Evolutionary conservation across 1,140 invertebrate genomes (phyloP).

Genomic region (Drosophila arizonae): DNA sequence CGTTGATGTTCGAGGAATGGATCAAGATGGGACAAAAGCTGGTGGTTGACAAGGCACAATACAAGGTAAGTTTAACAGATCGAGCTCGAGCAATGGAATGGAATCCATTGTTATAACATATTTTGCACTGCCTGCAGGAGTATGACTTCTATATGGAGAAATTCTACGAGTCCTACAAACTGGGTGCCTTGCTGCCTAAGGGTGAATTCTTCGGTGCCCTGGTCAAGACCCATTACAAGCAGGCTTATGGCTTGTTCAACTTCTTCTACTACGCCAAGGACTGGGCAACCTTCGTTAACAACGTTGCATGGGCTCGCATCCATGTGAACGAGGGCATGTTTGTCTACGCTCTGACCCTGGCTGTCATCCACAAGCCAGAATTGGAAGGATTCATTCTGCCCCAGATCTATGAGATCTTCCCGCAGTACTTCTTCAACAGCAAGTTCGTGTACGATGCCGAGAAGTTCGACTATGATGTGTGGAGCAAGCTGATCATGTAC

Average conservation of each 20-base stretch:
- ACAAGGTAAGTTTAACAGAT: constrained; percentile 70
- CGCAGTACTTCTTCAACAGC: constrained; percentile 85
- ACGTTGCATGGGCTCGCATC: constrained; percentile 85
- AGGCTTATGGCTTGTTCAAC: constrained; percentile 87
- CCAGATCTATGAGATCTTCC: constrained; percentile 86
- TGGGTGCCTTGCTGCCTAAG: constrained; percentile 84
- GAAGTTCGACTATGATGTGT: constrained; percentile 83
- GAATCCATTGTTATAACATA: not conserved
- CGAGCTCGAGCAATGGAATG: not conserved
- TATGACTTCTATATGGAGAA: constrained; percentile 84
- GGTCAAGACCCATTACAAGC: constrained; percentile 85
- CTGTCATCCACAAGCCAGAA: constrained; percentile 85
- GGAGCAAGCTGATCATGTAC: constrained; percentile 68
- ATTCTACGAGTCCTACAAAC: constrained; percentile 85
- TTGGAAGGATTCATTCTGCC: constrained; percentile 85
- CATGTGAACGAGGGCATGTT: constrained; percentile 86
- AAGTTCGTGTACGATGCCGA: constrained; percentile 85
- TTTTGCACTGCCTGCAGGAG: constrained; percentile 81
- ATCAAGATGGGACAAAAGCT: constrained; percentile 61
- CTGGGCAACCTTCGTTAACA: constrained; percentile 86
- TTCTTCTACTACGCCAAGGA: constrained; percentile 88
- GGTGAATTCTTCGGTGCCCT: constrained; percentile 86
- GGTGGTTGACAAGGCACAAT: constrained; percentile 57
- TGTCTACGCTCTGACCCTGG: constrained; percentile 84
- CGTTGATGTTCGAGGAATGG: constrained; percentile 69